phyloP scores from a whole-genome alignment of 2,113 vertebrate species.

The Brienomyrus brachyistius region DNA sequence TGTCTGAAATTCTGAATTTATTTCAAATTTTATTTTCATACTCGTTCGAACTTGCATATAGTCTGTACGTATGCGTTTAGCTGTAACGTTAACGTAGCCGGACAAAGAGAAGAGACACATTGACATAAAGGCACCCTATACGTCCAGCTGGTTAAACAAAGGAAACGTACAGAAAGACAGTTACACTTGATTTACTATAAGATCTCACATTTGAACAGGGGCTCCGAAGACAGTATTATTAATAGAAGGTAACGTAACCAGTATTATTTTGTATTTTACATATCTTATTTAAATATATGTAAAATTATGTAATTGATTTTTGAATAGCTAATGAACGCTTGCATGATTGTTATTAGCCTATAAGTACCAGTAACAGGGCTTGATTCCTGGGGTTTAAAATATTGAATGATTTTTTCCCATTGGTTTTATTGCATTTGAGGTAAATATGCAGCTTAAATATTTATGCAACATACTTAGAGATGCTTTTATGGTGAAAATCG shows the following conservation, averaged over 20 bases:
- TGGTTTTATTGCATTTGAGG: background rate
- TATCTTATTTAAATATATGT: background rate
- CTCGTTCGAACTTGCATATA: conserved; percentile 20
- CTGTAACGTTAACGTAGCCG: conserved; percentile 38
- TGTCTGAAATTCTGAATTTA: conserved; percentile 28
- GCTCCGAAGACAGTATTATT: conserved; percentile 25
- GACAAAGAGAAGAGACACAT: conserved; percentile 63
- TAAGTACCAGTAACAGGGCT: conserved; percentile 28
- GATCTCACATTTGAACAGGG: conserved; percentile 32
- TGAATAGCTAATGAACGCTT: conserved; percentile 59
- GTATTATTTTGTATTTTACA: conserved; percentile 29
- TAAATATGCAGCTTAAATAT: background rate
- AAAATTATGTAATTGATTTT: conserved; percentile 45
- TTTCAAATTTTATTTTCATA: conserved; percentile 23
- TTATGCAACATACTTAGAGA: background rate
- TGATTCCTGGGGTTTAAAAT: conserved; percentile 42
- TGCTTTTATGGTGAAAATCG: background rate
- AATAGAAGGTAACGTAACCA: conserved; percentile 30
- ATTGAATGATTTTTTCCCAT: background rate
- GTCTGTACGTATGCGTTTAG: background rate
- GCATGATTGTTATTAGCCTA: conserved; percentile 54
- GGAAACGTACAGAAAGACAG: conserved; percentile 45
- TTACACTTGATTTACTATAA: background rate
- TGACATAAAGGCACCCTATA: conserved; percentile 54
- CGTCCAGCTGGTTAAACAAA: conserved; percentile 67